Base-by-base conservation (phyloP, 2,113 vertebrate species). In the mouse (Mus musculus) region DNA sequence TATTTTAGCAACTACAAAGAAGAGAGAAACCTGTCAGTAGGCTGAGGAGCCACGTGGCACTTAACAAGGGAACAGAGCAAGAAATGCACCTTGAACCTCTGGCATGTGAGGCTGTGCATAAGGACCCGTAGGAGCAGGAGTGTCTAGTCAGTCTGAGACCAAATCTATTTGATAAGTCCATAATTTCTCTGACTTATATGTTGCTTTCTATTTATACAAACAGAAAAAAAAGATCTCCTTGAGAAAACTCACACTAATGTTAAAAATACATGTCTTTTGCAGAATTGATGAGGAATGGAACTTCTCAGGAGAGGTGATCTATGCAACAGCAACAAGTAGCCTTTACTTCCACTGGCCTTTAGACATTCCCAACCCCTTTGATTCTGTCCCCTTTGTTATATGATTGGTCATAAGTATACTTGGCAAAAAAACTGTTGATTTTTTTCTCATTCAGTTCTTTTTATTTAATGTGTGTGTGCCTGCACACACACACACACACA, bases 131-230 rank as follows among this genome's bases (percentile, higher is more conserved):
- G 36, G 17, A 22, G 3, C 61, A 26, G 17, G 26, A 33, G 9
- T 46, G 6, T 13, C 28, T 39, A 20, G 39, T 72, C 28, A 59
- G 10, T 42, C 49, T 10, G 16, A 65, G 59, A 28, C 59, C 80
- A 93, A n/a, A 5, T 63, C 67, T 67, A 4, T 22, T 63, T 8
- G 46, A 73, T 59, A 81, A 39, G 49, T 59, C 65, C 81, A 69
- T 78, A 75, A 13, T 73, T 52, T 93, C 87, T n/a, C 28, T 63
- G 77, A 94, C 33, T 11, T 65, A 19, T 67, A 6, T 2, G 77
- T 42, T 84, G 88, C 56, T 93, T 95, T 75, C 20, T 49, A 61
- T 90, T 76, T 89, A 7, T 46, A 33, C n/a, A 85, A 90, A 77
- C 5, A 89, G 88, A 78, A 59, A 63, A 88, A 88, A 75, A n/a